phyloP scores from a whole-genome alignment of 1,140 invertebrate genomes.

The Aphelinus certus region DNA sequence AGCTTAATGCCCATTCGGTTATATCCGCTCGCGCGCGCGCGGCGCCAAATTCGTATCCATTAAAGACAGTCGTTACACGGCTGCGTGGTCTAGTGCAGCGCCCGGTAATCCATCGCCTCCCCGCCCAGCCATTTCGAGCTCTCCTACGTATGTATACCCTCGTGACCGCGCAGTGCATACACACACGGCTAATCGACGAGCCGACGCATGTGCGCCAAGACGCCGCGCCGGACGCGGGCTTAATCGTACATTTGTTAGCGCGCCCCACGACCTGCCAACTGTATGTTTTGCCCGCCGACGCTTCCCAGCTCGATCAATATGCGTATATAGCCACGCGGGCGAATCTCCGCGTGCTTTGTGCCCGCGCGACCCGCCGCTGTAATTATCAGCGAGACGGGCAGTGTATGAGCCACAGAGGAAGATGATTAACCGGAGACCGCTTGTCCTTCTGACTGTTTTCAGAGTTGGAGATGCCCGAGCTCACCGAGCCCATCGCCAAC shows the following conservation, averaged over 20 bases:
- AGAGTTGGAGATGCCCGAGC: conserved; percentile 71
- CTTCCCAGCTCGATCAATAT: no score
- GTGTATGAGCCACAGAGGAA: no score
- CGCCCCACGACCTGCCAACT: conserved; percentile 28
- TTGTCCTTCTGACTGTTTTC: no score
- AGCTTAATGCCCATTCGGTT: conserved; percentile 32
- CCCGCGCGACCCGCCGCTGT: no score
- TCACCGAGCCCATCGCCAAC: conserved; percentile 91
- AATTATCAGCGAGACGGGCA: no score
- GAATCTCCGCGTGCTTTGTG: no score
- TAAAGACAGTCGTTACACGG: conserved; percentile 40
- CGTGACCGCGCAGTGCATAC: neutral
- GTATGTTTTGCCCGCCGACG: conserved; percentile 10
- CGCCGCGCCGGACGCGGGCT: neutral
- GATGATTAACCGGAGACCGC: no score
- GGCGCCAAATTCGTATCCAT: conserved; percentile 38
- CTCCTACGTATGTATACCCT: neutral
- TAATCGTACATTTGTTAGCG: conserved; percentile 21
- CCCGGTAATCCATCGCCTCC: conserved; percentile 33
- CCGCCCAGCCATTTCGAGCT: no score
- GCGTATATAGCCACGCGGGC: no score
- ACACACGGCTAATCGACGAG: neutral
- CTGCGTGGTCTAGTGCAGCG: conserved; percentile 6
- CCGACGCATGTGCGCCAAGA: neutral
- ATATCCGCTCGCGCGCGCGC: neutral